Percentiles rank a stretch among this genome's conserved stretches.
Evolutionary conservation across 2,797 vertebrate species (phyloP).

Genomic region (Aotus griseimembra): DNA sequence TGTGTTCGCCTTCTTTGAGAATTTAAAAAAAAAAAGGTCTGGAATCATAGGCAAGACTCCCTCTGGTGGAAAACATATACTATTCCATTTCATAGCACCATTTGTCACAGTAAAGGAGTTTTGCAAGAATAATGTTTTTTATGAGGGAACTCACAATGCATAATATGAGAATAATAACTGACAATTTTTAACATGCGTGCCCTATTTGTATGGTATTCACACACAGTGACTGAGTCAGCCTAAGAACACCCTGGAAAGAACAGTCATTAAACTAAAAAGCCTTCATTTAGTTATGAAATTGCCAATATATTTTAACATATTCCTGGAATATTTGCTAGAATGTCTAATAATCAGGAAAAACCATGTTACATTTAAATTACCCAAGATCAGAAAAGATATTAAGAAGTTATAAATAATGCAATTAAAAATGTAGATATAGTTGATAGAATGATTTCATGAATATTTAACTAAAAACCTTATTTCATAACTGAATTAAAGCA

Average conservation of each 20-base stretch:
- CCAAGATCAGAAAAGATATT: neutral
- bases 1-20: neutral
- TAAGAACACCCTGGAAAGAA: neutral
- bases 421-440: neutral
- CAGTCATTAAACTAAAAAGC: neutral
- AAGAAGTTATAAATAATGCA: neutral
- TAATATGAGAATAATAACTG: neutral
- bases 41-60: slow-evolving; percentile 44
- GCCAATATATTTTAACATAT: neutral
- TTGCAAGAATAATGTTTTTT: neutral
- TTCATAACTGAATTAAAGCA: slow-evolving; percentile 19
- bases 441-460: neutral
- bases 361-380: neutral
- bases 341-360: slow-evolving; percentile 35
- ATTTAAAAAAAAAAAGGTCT: neutral
- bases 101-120: neutral
- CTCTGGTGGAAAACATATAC: slow-evolving; percentile 57
- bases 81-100: neutral
- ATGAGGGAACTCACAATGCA: neutral
- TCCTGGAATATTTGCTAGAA: slow-evolving; percentile 10
- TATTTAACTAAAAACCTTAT: slow-evolving; percentile 1
- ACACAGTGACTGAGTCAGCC: neutral
- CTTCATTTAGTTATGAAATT: slow-evolving; percentile 5
- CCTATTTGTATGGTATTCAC: neutral
- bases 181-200: neutral